phyloP scores from a whole-genome alignment of 2,797 vertebrate genomes.

The Enteromius afrohamiltoni region DNA sequence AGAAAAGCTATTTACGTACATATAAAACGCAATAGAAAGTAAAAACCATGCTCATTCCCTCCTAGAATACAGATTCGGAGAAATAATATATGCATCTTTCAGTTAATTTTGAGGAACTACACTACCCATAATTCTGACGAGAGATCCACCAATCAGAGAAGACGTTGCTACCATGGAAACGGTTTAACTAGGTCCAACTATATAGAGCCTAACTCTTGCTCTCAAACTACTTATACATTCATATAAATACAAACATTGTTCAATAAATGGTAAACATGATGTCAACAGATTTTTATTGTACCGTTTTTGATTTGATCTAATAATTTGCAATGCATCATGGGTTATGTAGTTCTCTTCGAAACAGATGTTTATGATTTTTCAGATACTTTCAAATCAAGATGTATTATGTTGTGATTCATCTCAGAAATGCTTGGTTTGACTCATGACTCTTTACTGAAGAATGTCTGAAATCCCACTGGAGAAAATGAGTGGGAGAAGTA shows the following conservation, averaged over 20 bases:
- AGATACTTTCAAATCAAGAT: background rate
- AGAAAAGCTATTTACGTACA: background rate
- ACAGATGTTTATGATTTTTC: background rate
- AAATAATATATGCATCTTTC: background rate
- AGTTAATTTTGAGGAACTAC: background rate
- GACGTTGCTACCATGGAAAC: background rate
- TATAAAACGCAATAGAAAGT: background rate
- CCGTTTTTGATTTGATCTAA: background rate
- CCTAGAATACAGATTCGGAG: background rate
- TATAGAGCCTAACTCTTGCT: background rate
- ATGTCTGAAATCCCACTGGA: background rate
- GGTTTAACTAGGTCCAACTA: no score
- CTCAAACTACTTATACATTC: background rate
- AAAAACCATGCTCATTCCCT: background rate
- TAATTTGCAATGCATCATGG: background rate
- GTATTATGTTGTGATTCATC: background rate
- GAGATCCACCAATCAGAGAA: slow-evolving; percentile 9
- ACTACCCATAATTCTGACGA: background rate
- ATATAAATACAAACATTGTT: background rate
- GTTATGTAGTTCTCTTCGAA: background rate
- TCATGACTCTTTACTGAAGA: background rate
- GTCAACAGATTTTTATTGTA: background rate
- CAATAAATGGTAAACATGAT: background rate
- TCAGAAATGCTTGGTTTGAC: background rate
- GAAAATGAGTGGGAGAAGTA: background rate